phyloP scores from a whole-genome alignment of 2,888 invertebrate genomes.

The Mythimna albipuncta region DNA sequence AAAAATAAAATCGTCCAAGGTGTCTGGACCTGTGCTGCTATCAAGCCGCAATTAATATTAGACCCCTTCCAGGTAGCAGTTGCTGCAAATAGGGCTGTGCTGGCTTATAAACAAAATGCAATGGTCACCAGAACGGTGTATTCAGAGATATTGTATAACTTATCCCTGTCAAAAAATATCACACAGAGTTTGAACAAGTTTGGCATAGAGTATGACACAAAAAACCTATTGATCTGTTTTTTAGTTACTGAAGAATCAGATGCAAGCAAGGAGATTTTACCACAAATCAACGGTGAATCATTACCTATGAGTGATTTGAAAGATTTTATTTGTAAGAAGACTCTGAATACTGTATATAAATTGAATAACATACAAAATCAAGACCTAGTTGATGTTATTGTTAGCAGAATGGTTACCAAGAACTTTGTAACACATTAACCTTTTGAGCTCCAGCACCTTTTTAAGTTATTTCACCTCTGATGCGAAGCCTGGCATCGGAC shows the following conservation, averaged over 20 bases:
- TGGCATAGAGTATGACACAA: constrained; percentile 87
- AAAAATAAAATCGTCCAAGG: constrained; percentile 90
- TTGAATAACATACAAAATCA: constrained; percentile 87
- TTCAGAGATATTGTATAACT: constrained; percentile 92
- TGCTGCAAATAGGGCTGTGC: constrained; percentile 92
- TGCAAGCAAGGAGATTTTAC: constrained; percentile 77
- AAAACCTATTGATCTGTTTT: constrained; percentile 78
- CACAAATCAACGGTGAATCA: constrained; percentile 89
- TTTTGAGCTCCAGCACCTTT: too few species aligned
- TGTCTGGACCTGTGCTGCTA: constrained; percentile 90
- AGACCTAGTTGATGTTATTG: constrained; percentile 90
- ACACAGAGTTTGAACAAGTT: constrained; percentile 92
- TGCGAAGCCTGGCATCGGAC: too few species aligned
- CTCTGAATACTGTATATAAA: constrained; percentile 91
- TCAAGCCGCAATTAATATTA: constrained; percentile 91
- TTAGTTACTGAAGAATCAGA: constrained; percentile 70
- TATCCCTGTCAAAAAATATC: constrained; percentile 93
- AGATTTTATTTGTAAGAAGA: constrained; percentile 84
- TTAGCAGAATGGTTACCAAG: constrained; percentile 93
- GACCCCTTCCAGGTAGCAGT: constrained; percentile 91
- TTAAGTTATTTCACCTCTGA: too few species aligned
- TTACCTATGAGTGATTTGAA: constrained; percentile 85
- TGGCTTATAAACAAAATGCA: constrained; percentile 83
- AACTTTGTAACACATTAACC: constrained; percentile 64
- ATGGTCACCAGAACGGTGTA: constrained; percentile 92